Base-by-base conservation (phyloP, 2,797 vertebrate species). In the Salarias fasciatus region DNA sequence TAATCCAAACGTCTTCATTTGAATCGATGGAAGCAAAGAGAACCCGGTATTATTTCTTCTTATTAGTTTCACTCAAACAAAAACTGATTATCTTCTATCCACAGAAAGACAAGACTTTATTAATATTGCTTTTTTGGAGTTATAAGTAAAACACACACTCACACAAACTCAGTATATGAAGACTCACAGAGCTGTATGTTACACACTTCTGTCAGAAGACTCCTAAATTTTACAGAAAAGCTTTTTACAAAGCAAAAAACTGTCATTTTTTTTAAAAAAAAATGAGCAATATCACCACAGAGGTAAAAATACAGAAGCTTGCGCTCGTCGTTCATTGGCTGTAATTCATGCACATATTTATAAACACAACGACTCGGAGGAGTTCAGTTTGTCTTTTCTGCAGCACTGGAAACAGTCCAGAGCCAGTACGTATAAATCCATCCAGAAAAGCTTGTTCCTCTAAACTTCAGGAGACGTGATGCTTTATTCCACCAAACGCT, bases 181-280 rank as follows among this genome's bases (percentile, higher is more conserved):
- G 73, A 86, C 88, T 89, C 86, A 88, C 86, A 90, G 87, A 88
- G 86, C 82, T 88, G 80, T 76, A 69, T 57, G 85, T 58, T 12
- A 62, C 53, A 81, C 83, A 82, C 87, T 89, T 89, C 88, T 85
- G 84, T 86, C 89, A 89, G 86, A 89, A 93, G 87, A 90, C 86
- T 78, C 65, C 71, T 80, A 87, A 50, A 76, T 59, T 88, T 81
- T 89, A 88, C 83, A 91, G 59, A 75, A 61, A 84, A 90, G 89
- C 90, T 92, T 92, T 91, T 88, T 86, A 91, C 86, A 89, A 91
- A 92, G 90, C 89, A 90, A 85, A 79, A 35, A 35, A 35, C n/a
- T n/a, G 33, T 35, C 35, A 4, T 35, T 75, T 52, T 60, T 71
- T 63, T 77, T 81, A 80, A 79, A 64, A 29, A 35, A 84, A 62